Base-by-base conservation (phyloP, 2,797 vertebrate species). In the Philypnodon macrostomus region DNA sequence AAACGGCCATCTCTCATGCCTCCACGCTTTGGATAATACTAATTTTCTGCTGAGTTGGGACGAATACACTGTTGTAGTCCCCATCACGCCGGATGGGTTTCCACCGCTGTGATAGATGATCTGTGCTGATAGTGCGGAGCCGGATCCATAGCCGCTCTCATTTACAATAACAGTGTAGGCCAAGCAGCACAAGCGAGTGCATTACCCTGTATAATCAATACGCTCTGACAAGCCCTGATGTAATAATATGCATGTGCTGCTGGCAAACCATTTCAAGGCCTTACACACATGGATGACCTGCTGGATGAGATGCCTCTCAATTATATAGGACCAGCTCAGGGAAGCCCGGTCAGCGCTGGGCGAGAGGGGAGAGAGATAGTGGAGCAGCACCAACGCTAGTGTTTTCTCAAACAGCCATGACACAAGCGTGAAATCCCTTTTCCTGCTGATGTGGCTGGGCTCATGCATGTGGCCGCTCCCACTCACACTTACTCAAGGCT, bases 171-270 rank as follows among this genome's bases (percentile, higher is more conserved):
- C 79, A 62, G 63, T 30, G 55, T 52, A 55, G 77, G 72, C 72
- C 17, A 47, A 66, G 52, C 63, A 81, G 66, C 63, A 65, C 72
- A 80, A 70, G 60, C 48, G 12, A 81, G 83, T 80, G 81, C 83
- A 80, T 86, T 79, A 80, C 73, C 48, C 60, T 64, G 77, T 68
- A 67, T 78, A 71, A 86, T 88, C 84, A 80, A 86, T 87, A 79
- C 19, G 5, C 69, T 58, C 76, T 78, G 81, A 78, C 79, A 81
- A 64, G 31, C 65, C 40, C 60, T 80, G 84, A 79, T 82, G 75
- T 79, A 79, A 79, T 85, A 83, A 81, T 87, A 82, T 82, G 74
- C 73, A 83, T 83, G 76, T 76, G 70, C 80, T 74, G 77, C 68
- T 48, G 54, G 72, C 61, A 65, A 76, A 71, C 66, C 73, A 62